These are phyloP conservation scores for Oryctes rhinoceros DNA, from an alignment of 1,140 invertebrate species.

Conservation along the genomic window DNA sequence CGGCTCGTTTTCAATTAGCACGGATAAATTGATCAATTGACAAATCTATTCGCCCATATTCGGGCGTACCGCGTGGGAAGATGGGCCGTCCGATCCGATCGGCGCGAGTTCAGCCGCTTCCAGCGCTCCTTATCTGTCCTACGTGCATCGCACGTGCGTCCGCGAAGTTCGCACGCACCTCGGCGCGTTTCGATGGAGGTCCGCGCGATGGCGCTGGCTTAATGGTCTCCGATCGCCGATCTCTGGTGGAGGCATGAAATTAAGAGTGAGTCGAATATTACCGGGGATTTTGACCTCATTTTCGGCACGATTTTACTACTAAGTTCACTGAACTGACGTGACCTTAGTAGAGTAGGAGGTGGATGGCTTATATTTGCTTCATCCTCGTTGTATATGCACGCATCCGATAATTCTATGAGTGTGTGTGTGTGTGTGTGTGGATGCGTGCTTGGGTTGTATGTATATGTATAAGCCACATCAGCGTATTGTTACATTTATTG, in stretches of 20 bases:
- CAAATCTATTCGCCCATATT: constrained; percentile 5
- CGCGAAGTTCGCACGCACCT: not conserved
- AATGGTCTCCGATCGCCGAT: not conserved
- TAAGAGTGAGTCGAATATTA: constrained; percentile 42
- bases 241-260: constrained; percentile 37
- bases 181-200: not conserved
- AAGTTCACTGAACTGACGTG: constrained; percentile 49
- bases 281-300: constrained; percentile 44
- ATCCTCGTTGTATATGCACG: not conserved
- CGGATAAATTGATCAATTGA: constrained; percentile 2
- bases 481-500: constrained; percentile 25
- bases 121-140: not conserved
- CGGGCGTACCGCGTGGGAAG: constrained; percentile 8
- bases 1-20: not conserved
- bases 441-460: not conserved
- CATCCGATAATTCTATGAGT: not conserved
- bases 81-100: not conserved
- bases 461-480: not conserved
- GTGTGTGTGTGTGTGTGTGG: not conserved
- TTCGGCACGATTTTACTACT: constrained; percentile 37
- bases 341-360: constrained; percentile 47
- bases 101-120: not conserved
- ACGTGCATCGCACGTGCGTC: constrained; percentile 4
- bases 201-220: not conserved
- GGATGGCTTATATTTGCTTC: constrained; percentile 41